A percentile compares a stretch with the other conserved stretches of the same genome.
phyloP scores from a whole-genome alignment of 2,888 invertebrate genomes.

The Cerastis rubricosa region DNA sequence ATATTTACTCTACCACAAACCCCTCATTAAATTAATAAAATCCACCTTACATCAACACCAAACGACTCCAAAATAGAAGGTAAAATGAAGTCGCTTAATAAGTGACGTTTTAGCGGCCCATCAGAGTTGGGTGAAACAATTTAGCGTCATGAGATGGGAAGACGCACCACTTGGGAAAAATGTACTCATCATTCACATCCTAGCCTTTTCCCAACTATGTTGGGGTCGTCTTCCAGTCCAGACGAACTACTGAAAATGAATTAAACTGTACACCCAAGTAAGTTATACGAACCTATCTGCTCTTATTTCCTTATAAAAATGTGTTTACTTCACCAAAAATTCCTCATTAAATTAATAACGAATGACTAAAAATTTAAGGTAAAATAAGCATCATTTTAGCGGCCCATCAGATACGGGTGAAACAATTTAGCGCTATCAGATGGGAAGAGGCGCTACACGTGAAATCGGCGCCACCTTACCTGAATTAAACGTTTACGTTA shows the following conservation, averaged over 20 bases:
- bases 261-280: background rate
- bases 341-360: background rate
- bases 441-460: conserved; percentile 75
- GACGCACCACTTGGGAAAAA: conserved; percentile 44
- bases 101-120: conserved; percentile 73
- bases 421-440: conserved; percentile 89
- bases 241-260: background rate
- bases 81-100: too few relatives aligned
- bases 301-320: background rate
- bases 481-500: conserved; percentile 75
- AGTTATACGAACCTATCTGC: background rate
- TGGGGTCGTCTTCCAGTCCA: background rate
- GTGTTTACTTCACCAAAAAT: background rate
- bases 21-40: conserved; percentile 38
- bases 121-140: conserved; percentile 89
- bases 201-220: background rate
- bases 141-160: conserved; percentile 86
- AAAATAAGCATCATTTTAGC: conserved; percentile 65
- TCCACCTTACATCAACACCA: conserved; percentile 3
- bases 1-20: background rate
- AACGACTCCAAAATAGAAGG: conserved; percentile 39
- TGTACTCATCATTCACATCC: background rate
- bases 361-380: background rate
- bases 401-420: conserved; percentile 87
- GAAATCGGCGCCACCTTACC: conserved; percentile 69